Evolutionary conservation across 2,888 invertebrate species (phyloP), one percentile per base, ranked within the genome.

Genomic region (Athalia circularis): DNA sequence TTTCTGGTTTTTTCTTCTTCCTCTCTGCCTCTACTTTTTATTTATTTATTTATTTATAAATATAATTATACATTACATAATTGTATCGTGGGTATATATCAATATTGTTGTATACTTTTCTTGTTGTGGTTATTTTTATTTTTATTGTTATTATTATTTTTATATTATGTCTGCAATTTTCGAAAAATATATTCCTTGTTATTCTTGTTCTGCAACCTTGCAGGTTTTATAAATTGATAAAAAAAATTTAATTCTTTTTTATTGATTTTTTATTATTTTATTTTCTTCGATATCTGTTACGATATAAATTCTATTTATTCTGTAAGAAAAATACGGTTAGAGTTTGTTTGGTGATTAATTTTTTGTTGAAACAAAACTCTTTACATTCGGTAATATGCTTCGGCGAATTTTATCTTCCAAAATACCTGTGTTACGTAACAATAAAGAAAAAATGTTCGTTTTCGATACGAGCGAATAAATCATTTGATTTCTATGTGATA

Each of bases 1-100:
- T 7, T n/a, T 1, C 11, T 61, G 13, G 50, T 78, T 43, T 65
- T 76, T 74, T 54, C 79, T 64, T 15, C 76, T 61, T 77, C 57
- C 29, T 68, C 65, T 68, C 67, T 29, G 52, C 54, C 68, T 76
- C 11, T 59, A 50, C 64, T 65, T 48, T 57, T 29, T 29, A 29
- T 29, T 29, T 29, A 29, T 2, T 45, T 68, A 77, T 64, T 65
- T 76, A 50, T 70, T 52, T 52, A 7, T 52, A 9, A 7, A 52
- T 52, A 54, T n/a, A 54, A 9, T 9, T 7, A 45, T 70, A 57
- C 45, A 9, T 72, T 72, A 72, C 5, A 72, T 72, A 57, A 45
- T 11, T 11, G 4, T 57, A 62, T 13, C 47, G 47, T 8, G 57
- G 8, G n/a, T 57, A 45, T 57, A 45, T 57, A 45, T 57, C n/a